phyloP scores from a whole-genome alignment of 1,140 invertebrate genomes.

The Lutraria rhynchaena region DNA sequence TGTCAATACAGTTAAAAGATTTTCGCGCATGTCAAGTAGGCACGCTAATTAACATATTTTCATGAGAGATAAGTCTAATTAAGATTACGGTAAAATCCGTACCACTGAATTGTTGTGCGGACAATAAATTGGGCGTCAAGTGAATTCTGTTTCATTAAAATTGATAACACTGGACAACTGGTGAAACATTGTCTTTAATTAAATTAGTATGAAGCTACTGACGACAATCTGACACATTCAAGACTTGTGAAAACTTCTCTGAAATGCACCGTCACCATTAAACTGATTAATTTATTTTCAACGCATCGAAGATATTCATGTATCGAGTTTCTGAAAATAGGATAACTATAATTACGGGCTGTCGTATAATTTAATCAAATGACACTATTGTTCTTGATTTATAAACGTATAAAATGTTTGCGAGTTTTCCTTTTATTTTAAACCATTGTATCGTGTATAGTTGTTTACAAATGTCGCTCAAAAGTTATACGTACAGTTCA shows the following conservation, averaged over 20 bases:
- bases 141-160: slow-evolving; percentile 19
- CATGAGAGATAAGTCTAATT: slow-evolving; percentile 18
- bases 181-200: slow-evolving; percentile 28
- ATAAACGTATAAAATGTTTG: too few relatives aligned
- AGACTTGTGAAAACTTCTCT: slow-evolving; percentile 3
- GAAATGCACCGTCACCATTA: background rate
- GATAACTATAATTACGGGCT: too few relatives aligned
- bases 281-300: slow-evolving; percentile 9
- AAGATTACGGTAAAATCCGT: slow-evolving; percentile 30
- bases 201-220: slow-evolving; percentile 16
- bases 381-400: too few relatives aligned
- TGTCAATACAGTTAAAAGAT: too few relatives aligned
- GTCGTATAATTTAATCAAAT: too few relatives aligned
- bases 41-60: slow-evolving; percentile 25
- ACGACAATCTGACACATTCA: slow-evolving; percentile 17
- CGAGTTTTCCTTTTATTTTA: too few relatives aligned
- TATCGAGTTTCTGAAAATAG: too few relatives aligned
- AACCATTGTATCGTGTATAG: too few relatives aligned
- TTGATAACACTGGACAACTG: slow-evolving; percentile 27
- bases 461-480: too few relatives aligned
- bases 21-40: slow-evolving; percentile 11
- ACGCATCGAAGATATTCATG: too few relatives aligned
- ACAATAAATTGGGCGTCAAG: slow-evolving; percentile 18
- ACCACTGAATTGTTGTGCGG: slow-evolving; percentile 7
- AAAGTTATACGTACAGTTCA: too few relatives aligned